phyloP scores from a whole-genome alignment of 2,113 vertebrate genomes.

The Eidolon helvum region DNA sequence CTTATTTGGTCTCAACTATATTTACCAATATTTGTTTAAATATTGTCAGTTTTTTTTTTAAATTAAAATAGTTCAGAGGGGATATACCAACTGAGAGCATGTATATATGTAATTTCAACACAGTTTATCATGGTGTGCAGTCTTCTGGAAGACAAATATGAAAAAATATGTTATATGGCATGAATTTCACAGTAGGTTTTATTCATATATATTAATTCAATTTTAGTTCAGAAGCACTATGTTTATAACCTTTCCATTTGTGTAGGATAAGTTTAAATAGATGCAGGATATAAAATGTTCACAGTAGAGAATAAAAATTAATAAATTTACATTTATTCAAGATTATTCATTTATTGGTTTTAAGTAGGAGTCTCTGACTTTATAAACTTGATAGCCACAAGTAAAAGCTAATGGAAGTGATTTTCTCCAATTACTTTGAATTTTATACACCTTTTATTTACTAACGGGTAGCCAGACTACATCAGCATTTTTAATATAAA shows the following conservation, averaged over 20 bases:
- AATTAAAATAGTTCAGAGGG: neutral
- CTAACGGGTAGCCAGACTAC: neutral
- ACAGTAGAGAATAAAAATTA: neutral
- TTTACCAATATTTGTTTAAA: neutral
- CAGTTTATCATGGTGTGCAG: neutral
- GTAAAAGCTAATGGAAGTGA: neutral
- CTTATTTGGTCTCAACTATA: neutral
- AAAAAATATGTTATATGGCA: neutral
- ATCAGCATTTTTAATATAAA: conserved; percentile 31
- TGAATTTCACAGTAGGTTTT: neutral
- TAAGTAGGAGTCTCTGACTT: neutral
- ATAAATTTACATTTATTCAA: neutral
- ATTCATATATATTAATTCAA: conserved; percentile 1
- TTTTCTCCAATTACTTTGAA: neutral
- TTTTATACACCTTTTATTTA: conserved; percentile 16
- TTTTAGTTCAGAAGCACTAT: neutral
- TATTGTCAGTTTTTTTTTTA: conserved; percentile 33
- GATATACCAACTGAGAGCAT: conserved; percentile 28
- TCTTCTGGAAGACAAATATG: neutral
- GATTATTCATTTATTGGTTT: neutral
- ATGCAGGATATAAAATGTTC: neutral
- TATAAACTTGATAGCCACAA: neutral
- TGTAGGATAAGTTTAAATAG: neutral
- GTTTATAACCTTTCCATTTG: neutral
- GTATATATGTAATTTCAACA: conserved; percentile 11